Conservation (phyloP, 2,797 vertebrate species). For the Gorsachius magnificus region DNA sequence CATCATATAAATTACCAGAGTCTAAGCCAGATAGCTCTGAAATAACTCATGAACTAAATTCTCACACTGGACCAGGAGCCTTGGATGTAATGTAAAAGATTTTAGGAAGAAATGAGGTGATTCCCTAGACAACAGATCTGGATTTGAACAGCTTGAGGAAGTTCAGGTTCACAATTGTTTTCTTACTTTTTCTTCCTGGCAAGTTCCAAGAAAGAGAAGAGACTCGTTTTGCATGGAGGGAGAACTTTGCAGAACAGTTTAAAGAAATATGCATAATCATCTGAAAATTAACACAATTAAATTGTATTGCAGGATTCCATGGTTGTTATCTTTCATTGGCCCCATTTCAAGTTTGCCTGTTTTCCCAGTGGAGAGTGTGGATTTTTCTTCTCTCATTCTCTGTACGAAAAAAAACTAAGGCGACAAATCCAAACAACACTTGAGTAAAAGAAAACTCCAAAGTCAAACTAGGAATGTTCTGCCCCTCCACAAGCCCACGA, state of each 20-base stretch:
- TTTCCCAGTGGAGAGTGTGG: not conserved
- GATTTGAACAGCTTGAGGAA: slow-evolving; percentile 23
- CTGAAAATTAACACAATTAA: slow-evolving; percentile 14
- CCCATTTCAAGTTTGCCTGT: not conserved
- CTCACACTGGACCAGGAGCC: not conserved
- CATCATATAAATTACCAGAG: not conserved
- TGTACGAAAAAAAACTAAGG: not conserved
- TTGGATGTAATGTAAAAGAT: not conserved
- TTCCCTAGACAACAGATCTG: slow-evolving; percentile 10
- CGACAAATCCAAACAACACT: not conserved
- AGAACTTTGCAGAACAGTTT: not conserved
- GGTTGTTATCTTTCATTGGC: slow-evolving; percentile 35
- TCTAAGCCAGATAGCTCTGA: not conserved
- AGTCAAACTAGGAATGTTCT: not conserved
- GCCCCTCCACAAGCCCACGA: not conserved
- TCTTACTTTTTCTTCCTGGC: not conserved
- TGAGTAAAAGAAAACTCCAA: not conserved
- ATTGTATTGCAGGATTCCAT: not conserved
- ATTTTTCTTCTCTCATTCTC: not conserved
- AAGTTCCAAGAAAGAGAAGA: not conserved
- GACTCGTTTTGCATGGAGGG: not conserved
- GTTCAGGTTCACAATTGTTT: not conserved
- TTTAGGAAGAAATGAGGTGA: slow-evolving; percentile 23
- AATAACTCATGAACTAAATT: not conserved
- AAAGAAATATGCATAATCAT: slow-evolving; percentile 5